Percentiles rank a stretch among this genome's conserved stretches.
Conservation (phyloP, 2,888 invertebrate genomes). For the Spialia ferax region DNA sequence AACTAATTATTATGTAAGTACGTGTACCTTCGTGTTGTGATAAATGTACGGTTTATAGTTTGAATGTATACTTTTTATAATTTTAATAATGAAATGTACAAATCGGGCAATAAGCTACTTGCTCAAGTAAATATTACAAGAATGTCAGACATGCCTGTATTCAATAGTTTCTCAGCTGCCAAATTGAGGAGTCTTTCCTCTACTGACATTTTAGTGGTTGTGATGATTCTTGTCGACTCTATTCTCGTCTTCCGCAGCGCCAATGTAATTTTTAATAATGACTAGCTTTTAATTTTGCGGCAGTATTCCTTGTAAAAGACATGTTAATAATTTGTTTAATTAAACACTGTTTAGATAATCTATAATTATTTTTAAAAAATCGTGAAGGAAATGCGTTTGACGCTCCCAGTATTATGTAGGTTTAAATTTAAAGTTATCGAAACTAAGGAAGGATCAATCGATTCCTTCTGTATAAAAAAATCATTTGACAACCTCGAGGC, state of each 20-base stretch:
- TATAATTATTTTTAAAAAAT: constrained; percentile 55
- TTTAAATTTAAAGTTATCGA: constrained; percentile 53
- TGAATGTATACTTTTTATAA: constrained; percentile 67
- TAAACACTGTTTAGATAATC: constrained; percentile 9
- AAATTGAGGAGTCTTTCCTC: constrained; percentile 46
- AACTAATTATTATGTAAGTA: constrained; percentile 59
- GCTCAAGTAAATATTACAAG: constrained; percentile 65
- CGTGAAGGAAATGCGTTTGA: constrained; percentile 57
- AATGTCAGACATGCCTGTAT: constrained; percentile 49
- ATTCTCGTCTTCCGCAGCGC: constrained; percentile 73
- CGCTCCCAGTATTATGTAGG: constrained; percentile 51
- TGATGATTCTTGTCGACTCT: constrained; percentile 67
- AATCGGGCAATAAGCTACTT: constrained; percentile 71
- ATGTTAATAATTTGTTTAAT: constrained; percentile 61
- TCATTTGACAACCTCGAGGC: constrained; percentile 20
- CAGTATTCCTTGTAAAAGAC: constrained; percentile 84
- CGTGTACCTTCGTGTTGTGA: constrained; percentile 82
- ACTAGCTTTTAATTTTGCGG: constrained; percentile 71
- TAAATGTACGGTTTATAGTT: constrained; percentile 73
- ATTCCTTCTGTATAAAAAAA: constrained; percentile 42
- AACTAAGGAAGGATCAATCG: constrained; percentile 43
- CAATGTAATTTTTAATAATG: constrained; percentile 52
- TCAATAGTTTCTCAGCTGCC: constrained; percentile 43
- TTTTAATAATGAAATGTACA: constrained; percentile 65
- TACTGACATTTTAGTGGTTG: constrained; percentile 72